Percentiles rank a stretch among this genome's conserved stretches.
Conservation (phyloP, 2,888 invertebrate genomes). For the Ectemnius cavifrons region DNA sequence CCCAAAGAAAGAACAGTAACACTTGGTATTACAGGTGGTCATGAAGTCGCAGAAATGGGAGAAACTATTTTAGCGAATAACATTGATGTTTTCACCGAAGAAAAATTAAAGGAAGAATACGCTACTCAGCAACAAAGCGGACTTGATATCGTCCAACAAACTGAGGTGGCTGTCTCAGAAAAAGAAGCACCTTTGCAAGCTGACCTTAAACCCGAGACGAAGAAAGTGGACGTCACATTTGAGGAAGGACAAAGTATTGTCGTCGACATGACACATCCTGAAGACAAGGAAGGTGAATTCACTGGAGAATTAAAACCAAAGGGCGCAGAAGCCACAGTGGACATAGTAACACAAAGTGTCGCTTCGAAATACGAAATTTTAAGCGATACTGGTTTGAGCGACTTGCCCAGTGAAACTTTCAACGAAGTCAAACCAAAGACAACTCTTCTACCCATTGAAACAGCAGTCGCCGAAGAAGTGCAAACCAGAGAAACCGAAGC, state of each 20-base stretch:
- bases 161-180: slow-evolving; percentile 79
- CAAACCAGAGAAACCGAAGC: slow-evolving; percentile 70
- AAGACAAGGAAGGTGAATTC: slow-evolving; percentile 73
- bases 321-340: slow-evolving; percentile 64
- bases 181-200: slow-evolving; percentile 79
- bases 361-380: slow-evolving; percentile 70
- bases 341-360: slow-evolving; percentile 67
- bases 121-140: slow-evolving; percentile 76
- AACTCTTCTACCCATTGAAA: slow-evolving; percentile 67
- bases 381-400: slow-evolving; percentile 62
- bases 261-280: slow-evolving; percentile 78
- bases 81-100: slow-evolving; percentile 71
- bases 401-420: slow-evolving; percentile 54
- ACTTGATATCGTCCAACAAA: slow-evolving; percentile 77
- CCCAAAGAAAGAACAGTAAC: slow-evolving; percentile 58
- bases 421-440: slow-evolving; percentile 62
- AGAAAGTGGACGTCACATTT: slow-evolving; percentile 79
- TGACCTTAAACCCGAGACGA: slow-evolving; percentile 79
- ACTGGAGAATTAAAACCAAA: slow-evolving; percentile 60
- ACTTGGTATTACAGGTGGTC: slow-evolving; percentile 65
- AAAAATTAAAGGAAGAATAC: slow-evolving; percentile 65
- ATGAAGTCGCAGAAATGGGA: slow-evolving; percentile 71
- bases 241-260: slow-evolving; percentile 81
- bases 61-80: slow-evolving; percentile 69
- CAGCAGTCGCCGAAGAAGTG: slow-evolving; percentile 69